Base-by-base conservation (phyloP, 2,888 invertebrate species). In the Lacanobia oleracea region DNA sequence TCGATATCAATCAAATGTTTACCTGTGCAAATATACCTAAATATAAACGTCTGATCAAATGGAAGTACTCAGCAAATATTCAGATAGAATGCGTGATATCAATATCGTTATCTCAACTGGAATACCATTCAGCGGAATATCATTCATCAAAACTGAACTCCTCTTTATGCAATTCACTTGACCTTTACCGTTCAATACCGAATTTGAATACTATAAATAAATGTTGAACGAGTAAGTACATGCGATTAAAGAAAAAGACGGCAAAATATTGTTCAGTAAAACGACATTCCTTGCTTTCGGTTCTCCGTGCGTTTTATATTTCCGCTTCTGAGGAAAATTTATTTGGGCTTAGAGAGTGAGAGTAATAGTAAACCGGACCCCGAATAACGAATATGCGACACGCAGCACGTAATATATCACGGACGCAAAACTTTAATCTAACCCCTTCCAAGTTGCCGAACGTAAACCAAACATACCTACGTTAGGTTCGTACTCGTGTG, bases 341-440 rank as follows among this genome's bases (percentile, higher is more conserved):
- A 93, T 92, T 90, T 91, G 88, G 86, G 84, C 88, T 88, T 87
- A 84, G 88, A 90, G 89, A 91, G 88, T 88, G 87, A 87, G 88
- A 90, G 91, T 89, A 87, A 90, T 91, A 89, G 88, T 86, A 85
- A 85, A 88, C 89, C 86, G 90, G 90, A 90, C 89, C 89, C 88
- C 72, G 85, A 88, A 89, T 85, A 87, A 86, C 86, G 89, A 90
- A 89, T 89, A 90, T 88, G 89, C 89, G 91, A 91, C 91, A 90
- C 86, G 86, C 88, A 89, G 88, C 89, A 90, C 89, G 88, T 89
- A 89, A 93, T 93, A 93, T 91, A 92, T 93, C 92, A 91, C 81
- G 65, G 74, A 83, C 78, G 88, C 87, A 83, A 88, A 91, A 91
- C 88, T 91, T 91, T 90, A 90, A 89, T 91, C 88, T 88, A 81